Base-by-base conservation (phyloP, 2,113 vertebrate genomes). In the Bubalus kerabau region DNA sequence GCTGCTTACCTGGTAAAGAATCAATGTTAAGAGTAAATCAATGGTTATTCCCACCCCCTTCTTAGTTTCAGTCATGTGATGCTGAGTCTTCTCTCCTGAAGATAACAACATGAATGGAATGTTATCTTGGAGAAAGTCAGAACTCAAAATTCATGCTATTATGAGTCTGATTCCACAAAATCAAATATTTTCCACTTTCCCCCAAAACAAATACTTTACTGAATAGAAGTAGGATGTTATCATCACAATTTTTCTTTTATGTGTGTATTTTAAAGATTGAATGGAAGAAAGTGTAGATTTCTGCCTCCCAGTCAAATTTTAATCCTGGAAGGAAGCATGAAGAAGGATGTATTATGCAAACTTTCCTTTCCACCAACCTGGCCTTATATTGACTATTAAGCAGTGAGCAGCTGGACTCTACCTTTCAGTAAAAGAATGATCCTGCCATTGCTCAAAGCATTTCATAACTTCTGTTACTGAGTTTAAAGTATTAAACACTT, bases 21-120 rank as follows among this genome's bases (percentile, higher is more conserved):
- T 95, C 88, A 94, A 1, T 92, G 30, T 83, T 84, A 96, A 96
- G 76, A 94, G 43, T 85, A 95, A 88, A 74, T n/a, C 30, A 89
- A 40, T 40, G 74, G n/a, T 86, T 96, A 86, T 50, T 32, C 40
- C 52, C 43, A 78, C 14, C 19, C 62, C 21, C 57, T 81, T 84
- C 21, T 86, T 54, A 89, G 15, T 82, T 94, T 97, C 54, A 90
- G 21, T 32, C 46, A 59, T 90, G 48, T 40, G 71, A 94, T 90
- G 40, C 32, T 76, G 36, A 88, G 17, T 87, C 24, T 78, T 94
- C 81, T 90, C 43, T 81, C 67, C 36, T 89, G 26, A 93, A 95
- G 48, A 57, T 43, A 67, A 62, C n/a, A 90, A 59, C 43, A 62
- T 15, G 43, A 80, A 87, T 50, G 57, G 30, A 83, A 64, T 92